phyloP scores from a whole-genome alignment of 1,140 invertebrate genomes.

The Aphidius gifuensis region DNA sequence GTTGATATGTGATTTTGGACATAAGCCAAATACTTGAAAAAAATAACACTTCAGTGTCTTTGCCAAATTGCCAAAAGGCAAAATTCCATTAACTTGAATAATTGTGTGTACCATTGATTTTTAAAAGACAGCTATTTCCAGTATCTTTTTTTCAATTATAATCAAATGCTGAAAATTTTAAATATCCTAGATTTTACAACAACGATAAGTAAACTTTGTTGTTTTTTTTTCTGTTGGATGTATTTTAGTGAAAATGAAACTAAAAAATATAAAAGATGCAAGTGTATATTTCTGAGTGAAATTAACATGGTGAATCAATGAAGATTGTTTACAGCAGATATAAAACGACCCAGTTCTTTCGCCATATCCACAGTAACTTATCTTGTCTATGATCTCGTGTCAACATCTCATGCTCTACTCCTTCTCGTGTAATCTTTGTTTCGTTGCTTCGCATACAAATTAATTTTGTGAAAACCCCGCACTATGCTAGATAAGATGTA shows the following conservation, averaged over 20 bases:
- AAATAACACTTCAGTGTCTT: constrained; percentile 1
- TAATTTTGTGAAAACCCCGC: constrained; percentile 4
- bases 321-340: constrained; percentile 3
- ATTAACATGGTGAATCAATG: neutral
- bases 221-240: neutral
- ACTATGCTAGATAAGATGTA: neutral
- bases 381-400: constrained; percentile 17
- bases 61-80: constrained; percentile 28
- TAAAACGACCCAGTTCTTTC: neutral
- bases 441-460: constrained; percentile 9
- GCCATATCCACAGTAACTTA: neutral
- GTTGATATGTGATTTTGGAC: constrained; percentile 22
- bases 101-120: constrained; percentile 31
- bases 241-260: neutral
- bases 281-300: neutral
- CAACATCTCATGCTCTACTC: constrained; percentile 9
- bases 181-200: neutral
- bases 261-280: neutral
- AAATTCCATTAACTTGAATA: constrained; percentile 27
- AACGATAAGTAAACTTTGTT: constrained; percentile 6
- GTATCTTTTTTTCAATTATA: constrained; percentile 7
- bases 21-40: constrained; percentile 14
- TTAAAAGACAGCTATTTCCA: constrained; percentile 17
- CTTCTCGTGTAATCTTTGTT: neutral
- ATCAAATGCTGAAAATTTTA: neutral